Conservation (phyloP, 2,888 invertebrate species). For the Beris chalybata region DNA sequence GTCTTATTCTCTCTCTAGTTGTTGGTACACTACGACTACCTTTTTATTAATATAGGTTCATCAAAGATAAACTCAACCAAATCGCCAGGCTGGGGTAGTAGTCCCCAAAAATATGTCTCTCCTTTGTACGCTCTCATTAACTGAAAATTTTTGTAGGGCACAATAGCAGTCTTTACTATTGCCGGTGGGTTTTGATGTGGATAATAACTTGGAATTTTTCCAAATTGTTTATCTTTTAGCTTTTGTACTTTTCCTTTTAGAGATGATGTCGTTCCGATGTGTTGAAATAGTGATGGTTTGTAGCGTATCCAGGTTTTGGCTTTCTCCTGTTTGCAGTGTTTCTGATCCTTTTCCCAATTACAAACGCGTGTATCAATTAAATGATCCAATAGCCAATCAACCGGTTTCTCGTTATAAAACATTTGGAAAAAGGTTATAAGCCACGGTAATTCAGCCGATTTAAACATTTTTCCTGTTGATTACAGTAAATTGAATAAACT, state of each 20-base stretch:
- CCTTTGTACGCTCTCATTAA: conserved; percentile 83
- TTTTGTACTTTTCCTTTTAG: conserved; percentile 95
- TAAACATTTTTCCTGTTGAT: conserved; percentile 78
- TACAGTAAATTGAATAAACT: not conserved
- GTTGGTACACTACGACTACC: conserved; percentile 55
- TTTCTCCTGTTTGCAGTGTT: conserved; percentile 79
- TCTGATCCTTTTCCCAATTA: conserved; percentile 78
- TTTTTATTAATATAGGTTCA: conserved; percentile 69
- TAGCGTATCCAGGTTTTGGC: conserved; percentile 80
- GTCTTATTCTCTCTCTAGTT: not conserved
- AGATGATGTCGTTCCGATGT: conserved; percentile 93
- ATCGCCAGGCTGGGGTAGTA: conserved; percentile 81
- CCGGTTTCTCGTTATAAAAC: conserved; percentile 95
- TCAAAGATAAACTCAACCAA: conserved; percentile 77
- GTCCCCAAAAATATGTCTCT: conserved; percentile 88
- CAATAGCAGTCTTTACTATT: conserved; percentile 70
- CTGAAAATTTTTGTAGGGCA: conserved; percentile 77
- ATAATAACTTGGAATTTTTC: conserved; percentile 75
- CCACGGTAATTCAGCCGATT: conserved; percentile 81
- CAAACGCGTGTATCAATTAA: conserved; percentile 89
- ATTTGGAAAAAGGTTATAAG: conserved; percentile 91
- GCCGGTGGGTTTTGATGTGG: conserved; percentile 79
- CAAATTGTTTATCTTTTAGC: conserved; percentile 90
- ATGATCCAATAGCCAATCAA: conserved; percentile 94
- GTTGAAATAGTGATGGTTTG: conserved; percentile 91